A percentile compares a stretch with the other conserved stretches of the same genome.
These are phyloP conservation scores for Agrilus mali DNA, from an alignment of 2,888 invertebrate genomes.

Conservation along the genomic window DNA sequence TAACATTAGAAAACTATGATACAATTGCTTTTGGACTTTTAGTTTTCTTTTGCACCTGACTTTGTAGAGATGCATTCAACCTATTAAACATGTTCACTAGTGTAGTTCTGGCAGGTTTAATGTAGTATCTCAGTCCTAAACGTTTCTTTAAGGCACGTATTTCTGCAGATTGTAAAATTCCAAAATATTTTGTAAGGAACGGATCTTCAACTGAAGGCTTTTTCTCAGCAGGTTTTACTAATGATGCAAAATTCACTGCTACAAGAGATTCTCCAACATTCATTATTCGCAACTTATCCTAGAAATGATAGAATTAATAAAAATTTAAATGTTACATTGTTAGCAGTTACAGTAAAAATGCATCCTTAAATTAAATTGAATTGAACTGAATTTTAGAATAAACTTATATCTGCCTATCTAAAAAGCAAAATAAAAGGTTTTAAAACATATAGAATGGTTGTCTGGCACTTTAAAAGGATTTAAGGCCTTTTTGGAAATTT, in stretches of 20 bases:
- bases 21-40: conserved; percentile 4
- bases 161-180: conserved; percentile 33
- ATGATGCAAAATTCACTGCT: conserved; percentile 57
- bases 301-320: conserved; percentile 5
- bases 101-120: conserved; percentile 27
- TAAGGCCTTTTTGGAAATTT: no score
- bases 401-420: no score
- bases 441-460: no score
- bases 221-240: conserved; percentile 49
- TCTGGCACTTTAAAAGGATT: no score
- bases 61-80: conserved; percentile 6
- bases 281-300: conserved; percentile 29
- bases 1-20: not conserved
- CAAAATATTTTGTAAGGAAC: conserved; percentile 29
- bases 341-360: not conserved
- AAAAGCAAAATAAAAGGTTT: no score
- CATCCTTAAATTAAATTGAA: not conserved
- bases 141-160: conserved; percentile 33
- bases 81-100: conserved; percentile 12
- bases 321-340: not conserved
- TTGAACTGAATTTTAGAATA: no score
- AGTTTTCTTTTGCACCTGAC: not conserved
- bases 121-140: conserved; percentile 39
- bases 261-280: conserved; percentile 41
- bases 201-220: conserved; percentile 38